A percentile compares a stretch with the other conserved stretches of the same genome.
Conservation (phyloP, 2,888 invertebrate species). For the Spatulosminthurus flaviceps region DNA sequence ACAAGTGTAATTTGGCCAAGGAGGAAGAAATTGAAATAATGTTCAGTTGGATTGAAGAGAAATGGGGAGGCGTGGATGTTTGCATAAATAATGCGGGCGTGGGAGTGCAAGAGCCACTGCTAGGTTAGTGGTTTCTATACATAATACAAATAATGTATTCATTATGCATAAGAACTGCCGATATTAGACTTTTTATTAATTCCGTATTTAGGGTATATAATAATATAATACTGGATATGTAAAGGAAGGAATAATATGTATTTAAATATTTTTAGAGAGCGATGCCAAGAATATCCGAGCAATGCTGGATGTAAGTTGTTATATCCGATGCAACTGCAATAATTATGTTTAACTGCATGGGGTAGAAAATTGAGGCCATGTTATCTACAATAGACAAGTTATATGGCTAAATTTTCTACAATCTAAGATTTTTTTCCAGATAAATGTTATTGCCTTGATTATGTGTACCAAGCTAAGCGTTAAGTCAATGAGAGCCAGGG, state of each 20-base stretch:
- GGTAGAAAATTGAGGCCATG: no score
- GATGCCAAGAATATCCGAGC: slow-evolving; percentile 22
- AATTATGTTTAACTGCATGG: no score
- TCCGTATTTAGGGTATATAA: neutral
- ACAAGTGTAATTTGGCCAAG: slow-evolving; percentile 56
- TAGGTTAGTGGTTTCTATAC: slow-evolving; percentile 43
- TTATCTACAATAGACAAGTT: no score
- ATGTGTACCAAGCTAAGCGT: slow-evolving; percentile 30
- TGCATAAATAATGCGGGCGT: slow-evolving; percentile 59
- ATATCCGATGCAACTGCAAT: no score
- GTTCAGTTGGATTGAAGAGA: slow-evolving; percentile 55
- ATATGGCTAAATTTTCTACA: neutral
- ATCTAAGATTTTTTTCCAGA: slow-evolving; percentile 4
- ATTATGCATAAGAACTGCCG: no score
- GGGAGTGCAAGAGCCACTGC: slow-evolving; percentile 45
- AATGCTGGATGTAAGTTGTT: slow-evolving; percentile 44
- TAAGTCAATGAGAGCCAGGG: slow-evolving; percentile 29
- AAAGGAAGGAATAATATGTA: neutral
- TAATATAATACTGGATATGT: neutral
- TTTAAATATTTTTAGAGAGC: slow-evolving; percentile 21
- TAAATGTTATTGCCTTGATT: slow-evolving; percentile 38
- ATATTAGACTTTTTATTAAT: no score
- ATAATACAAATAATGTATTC: no score
- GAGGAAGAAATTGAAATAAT: slow-evolving; percentile 53
- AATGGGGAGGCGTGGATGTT: slow-evolving; percentile 57